phyloP scores from a whole-genome alignment of 2,113 vertebrate species.

The Oncorhynchus masou region DNA sequence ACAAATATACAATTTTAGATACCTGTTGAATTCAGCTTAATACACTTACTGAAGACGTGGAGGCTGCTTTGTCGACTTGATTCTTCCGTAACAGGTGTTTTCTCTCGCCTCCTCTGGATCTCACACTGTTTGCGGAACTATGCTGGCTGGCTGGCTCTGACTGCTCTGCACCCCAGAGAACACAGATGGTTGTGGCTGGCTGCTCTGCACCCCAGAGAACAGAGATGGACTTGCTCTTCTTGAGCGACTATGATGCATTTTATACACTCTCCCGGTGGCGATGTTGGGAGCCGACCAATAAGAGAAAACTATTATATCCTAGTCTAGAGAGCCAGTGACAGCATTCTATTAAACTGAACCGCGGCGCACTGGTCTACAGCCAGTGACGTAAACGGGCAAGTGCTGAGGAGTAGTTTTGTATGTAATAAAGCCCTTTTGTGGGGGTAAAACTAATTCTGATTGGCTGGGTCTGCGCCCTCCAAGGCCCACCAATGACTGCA shows the following conservation, averaged over 20 bases:
- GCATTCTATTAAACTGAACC: too few species aligned
- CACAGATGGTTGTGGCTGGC: constrained; percentile 10
- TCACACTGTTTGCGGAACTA: constrained; percentile 23
- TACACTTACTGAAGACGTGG: constrained; percentile 12
- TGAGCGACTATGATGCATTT: constrained; percentile 34
- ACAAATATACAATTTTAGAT: neutral
- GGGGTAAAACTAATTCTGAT: too few species aligned
- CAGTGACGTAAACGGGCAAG: too few species aligned
- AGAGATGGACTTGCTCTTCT: constrained; percentile 36
- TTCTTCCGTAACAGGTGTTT: constrained; percentile 46
- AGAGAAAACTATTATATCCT: constrained; percentile 19
- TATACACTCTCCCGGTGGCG: constrained; percentile 42
- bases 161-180: constrained; percentile 16
- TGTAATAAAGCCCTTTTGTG: too few species aligned
- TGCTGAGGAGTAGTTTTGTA: too few species aligned
- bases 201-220: constrained; percentile 12
- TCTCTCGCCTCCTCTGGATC: constrained; percentile 6
- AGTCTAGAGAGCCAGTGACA: too few species aligned
- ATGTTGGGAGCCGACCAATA: constrained; percentile 58
- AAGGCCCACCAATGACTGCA: too few species aligned
- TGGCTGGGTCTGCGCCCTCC: too few species aligned
- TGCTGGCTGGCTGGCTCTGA: constrained; percentile 16
- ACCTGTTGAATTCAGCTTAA: neutral
- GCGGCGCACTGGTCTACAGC: too few species aligned
- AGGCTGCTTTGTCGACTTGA: neutral